Evolutionary conservation across 2,888 invertebrate species (phyloP), one percentile per base, ranked within the genome.

Genomic region (Pachycephus smyrnensis): DNA sequence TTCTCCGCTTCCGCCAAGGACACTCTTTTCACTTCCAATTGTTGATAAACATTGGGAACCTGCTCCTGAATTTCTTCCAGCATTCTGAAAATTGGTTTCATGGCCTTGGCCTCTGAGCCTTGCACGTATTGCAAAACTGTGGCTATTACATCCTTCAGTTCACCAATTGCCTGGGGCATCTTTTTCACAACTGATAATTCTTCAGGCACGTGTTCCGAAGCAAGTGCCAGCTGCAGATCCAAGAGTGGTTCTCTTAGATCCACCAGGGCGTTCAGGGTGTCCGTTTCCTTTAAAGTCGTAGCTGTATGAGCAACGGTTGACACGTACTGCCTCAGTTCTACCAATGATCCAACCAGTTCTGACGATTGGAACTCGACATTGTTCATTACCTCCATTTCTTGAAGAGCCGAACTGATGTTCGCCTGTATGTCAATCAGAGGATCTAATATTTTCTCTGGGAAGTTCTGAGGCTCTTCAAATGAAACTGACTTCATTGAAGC

Each of bases 41-140:
- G 77, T n/a, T 84, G 71, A 23, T 86, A 69, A 4, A 87, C 73
- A 40, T 81, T 80, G 4, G 86, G 84, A 37, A 90, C 83, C 79
- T 88, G 85, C 12, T 84, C 79, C 15, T 88, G 81, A 55, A 90
- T 86, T 33, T 89, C 88, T n/a, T 88, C 86, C n/a, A 90, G 69
- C 73, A 86, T 84, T 36, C 83, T 79, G 32, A 83, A 76, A 37
- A 89, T 83, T 9, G 85, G 82, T 55, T 82, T 81, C n/a, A 90
- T 82, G 12, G 81, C 55, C 11, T 84, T 80, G 0, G 82, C 75
- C 68, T 86, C 86, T 1, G 83, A 82, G 31, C 80, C 81, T 36
- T 83, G 78, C 68, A 95, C 93, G 86, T 95, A 95, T 88, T 95
- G 95, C 89, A 95, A 94, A 68, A 95, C 93, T 1, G 95, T 93